Base-by-base conservation (phyloP, 2,888 invertebrate genomes). In the Phengaris arion region DNA sequence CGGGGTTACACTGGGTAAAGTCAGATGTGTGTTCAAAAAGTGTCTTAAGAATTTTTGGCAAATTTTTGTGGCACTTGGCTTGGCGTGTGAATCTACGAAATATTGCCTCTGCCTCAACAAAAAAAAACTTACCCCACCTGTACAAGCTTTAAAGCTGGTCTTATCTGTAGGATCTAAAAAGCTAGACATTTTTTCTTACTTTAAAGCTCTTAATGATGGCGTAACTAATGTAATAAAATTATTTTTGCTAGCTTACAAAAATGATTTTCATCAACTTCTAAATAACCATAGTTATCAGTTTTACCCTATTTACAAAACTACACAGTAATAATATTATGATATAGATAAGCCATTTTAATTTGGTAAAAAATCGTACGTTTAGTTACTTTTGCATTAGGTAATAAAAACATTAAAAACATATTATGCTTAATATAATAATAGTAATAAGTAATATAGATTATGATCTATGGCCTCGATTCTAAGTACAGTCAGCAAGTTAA, bases 271-370 rank as follows among this genome's bases (percentile, higher is more conserved):
- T 48, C 48, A 48, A 48, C 48, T 48, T 48, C 8, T 48, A 48
- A 48, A 48, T 48, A 22, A 48, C 48, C 6, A 7, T 6, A 48
- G 48, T 59, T 10, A 3, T 59, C 7, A 57, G 8, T 45, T 45
- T 64, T 12, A 64, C 12, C 64, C 15, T 64, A 64, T 64, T 64
- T 64, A 64, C 64, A 64, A 64, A 35, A 64, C 64, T 12, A 64
- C 12, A 64, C 10, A 35, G 35, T 35, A 35, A 35, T 35, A 35
- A 35, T 4, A 4, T 35, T 35, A 64, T 35, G 35, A 64, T 35
- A 12, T 8, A 22, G 22, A 1, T 22, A 64, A 64, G 52, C 52
- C 6, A 64, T 64, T 12, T 45, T 64, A 64, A 35, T 64, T 12
- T n/a, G 12, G 12, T 64, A 64, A 64, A 22, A 22, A 45, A 55